Conservation (phyloP, 2,797 vertebrate species). For the Pyrocephalus nanus region DNA sequence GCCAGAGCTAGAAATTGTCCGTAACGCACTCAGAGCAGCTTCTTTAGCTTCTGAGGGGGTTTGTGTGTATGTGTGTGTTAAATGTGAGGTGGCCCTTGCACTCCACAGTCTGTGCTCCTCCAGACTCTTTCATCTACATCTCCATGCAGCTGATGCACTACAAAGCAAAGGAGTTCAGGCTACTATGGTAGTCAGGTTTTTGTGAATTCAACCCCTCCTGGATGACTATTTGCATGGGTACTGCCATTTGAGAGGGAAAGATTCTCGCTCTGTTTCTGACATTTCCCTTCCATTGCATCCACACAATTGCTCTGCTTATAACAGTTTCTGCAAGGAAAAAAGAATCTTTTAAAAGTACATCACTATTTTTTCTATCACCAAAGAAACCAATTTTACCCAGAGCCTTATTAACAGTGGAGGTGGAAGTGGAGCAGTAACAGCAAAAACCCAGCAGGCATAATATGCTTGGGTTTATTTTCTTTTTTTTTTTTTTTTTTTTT, state of each 20-base stretch:
- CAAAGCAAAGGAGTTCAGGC: background rate
- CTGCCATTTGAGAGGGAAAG: background rate
- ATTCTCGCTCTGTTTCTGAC: background rate
- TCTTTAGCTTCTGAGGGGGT: background rate
- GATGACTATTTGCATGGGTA: background rate
- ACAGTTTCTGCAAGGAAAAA: background rate
- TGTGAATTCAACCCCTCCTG: background rate
- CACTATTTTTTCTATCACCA: background rate
- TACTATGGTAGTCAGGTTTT: background rate
- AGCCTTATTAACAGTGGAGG: conserved; percentile 20
- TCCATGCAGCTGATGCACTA: background rate
- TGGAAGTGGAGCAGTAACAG: background rate
- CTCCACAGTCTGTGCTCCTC: background rate
- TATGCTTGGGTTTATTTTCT: background rate
- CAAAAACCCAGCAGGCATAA: conserved; percentile 14
- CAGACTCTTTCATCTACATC: background rate
- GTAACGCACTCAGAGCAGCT: background rate
- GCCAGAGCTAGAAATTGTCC: background rate
- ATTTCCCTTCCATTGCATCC: background rate
- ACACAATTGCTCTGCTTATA: background rate
- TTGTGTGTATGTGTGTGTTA: background rate
- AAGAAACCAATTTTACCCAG: conserved; percentile 33
- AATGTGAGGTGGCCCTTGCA: background rate
- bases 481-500: background rate
- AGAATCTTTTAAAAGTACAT: background rate